Percentiles rank a stretch among this genome's conserved stretches.
Conservation (phyloP, 2,888 invertebrate species). For the Aphidius colemani region DNA sequence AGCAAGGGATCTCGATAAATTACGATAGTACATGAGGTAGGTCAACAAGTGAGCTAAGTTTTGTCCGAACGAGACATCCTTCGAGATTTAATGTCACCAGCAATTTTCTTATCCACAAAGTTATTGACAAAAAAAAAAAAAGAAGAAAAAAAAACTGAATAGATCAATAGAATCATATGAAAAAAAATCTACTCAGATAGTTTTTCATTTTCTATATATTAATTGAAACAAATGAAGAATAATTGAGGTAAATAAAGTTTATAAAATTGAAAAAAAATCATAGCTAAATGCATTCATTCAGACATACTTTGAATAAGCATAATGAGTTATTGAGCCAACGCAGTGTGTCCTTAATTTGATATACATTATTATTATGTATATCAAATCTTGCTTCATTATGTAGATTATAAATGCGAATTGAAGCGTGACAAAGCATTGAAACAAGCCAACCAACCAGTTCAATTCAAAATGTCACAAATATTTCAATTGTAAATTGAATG, state of each 20-base stretch:
- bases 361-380: background rate
- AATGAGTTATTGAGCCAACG: too few species aligned
- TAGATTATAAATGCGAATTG: background rate
- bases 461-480: too few species aligned
- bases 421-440: background rate
- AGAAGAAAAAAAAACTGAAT: background rate
- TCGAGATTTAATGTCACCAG: conserved; percentile 29
- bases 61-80: conserved; percentile 47
- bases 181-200: too few species aligned
- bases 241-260: background rate
- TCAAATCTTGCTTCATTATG: background rate
- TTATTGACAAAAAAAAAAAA: conserved; percentile 45
- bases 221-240: too few species aligned
- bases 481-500: background rate
- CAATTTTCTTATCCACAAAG: conserved; percentile 36
- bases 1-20: conserved; percentile 26
- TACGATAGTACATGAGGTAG: conserved; percentile 35
- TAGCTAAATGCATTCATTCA: too few species aligned
- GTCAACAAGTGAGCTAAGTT: conserved; percentile 55
- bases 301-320: too few species aligned
- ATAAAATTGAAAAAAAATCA: background rate
- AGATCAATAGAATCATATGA: too few species aligned
- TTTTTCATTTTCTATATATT: too few species aligned
- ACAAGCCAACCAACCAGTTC: too few species aligned
- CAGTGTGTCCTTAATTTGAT: background rate